Base-by-base conservation (phyloP, 2,888 invertebrate species). In the Eupeodes latifasciatus region DNA sequence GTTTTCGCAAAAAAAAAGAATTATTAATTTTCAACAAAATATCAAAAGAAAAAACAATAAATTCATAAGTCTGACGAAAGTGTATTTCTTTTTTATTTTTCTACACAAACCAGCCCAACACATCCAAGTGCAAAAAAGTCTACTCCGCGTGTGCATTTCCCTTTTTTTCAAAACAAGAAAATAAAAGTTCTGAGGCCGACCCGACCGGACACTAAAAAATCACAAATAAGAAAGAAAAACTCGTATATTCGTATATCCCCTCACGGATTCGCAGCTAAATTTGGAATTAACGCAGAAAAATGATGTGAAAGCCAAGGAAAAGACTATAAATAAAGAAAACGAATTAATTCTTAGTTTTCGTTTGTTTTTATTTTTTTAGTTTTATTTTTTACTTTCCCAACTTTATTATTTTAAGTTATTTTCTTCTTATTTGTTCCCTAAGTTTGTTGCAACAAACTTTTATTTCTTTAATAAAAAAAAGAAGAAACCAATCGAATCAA, bases 61-160 rank as follows among this genome's bases (percentile, higher is more conserved):
- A 71, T 40, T 55, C 55, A 85, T 85, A 90, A 90, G 90, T 89
- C 88, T 90, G 88, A 90, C 53, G 47, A 83, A 88, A 89, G 88
- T 86, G 86, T 89, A 82, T 69, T 88, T 80, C 61, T 49, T 84
- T 88, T 85, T 81, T 83, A 85, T 77, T 89, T 89, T 90, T 89
- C 84, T 88, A 89, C 77, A 49, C 62, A 47, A 55, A 69, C 36
- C 69, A 81, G 53, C 53, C 76, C 36, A 82, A 81, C 74, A 74
- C 47, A 55, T 16, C 53, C 69, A 85, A 89, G 87, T 89, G 85
- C 69, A 78, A 69, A 51, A 53, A 47, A 55, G 19, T 69, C 67
- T 80, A 36, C 76, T 72, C 87, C 51, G 75, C 62, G 71, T 59
- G 80, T 55, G 71, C 71, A 40, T 71, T 66, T 74, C 16, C 80